Percentiles rank a stretch among this genome's conserved stretches.
Evolutionary conservation across 1,140 invertebrate genomes (phyloP).

Genomic region (Drosophila cardini): DNA sequence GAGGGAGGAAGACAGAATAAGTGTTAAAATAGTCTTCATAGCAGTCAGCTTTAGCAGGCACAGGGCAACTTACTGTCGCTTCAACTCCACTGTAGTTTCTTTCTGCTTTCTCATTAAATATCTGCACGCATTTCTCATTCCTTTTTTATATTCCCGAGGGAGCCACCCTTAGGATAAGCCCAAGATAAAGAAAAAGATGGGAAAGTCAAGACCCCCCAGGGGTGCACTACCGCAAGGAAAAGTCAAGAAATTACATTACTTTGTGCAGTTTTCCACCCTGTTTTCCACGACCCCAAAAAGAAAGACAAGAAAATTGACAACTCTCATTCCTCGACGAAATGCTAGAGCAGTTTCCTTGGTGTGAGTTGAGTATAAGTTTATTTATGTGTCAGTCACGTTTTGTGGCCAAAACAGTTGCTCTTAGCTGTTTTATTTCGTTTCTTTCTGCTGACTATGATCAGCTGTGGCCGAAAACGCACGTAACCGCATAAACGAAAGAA

Average conservation of each 20-base stretch:
- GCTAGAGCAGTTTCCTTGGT: not conserved
- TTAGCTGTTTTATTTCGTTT: slow-evolving; percentile 1
- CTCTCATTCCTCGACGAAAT: not conserved
- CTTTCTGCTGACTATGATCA: slow-evolving; percentile 16
- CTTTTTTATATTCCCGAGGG: not conserved
- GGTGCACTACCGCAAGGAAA: not conserved
- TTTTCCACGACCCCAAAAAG: not conserved
- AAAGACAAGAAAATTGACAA: not conserved
- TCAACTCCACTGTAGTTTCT: not conserved
- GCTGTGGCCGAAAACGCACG: slow-evolving; percentile 8
- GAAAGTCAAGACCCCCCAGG: slow-evolving; percentile 2
- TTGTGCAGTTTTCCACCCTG: slow-evolving; percentile 2
- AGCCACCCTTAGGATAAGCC: not conserved
- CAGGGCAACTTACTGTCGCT: too few species aligned
- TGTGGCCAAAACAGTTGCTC: not conserved
- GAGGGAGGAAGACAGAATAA: too few species aligned
- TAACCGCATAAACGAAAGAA: not conserved
- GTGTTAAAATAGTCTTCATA: too few species aligned
- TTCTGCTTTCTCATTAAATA: slow-evolving; percentile 4
- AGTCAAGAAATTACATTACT: slow-evolving; percentile 8
- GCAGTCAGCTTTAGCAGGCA: too few species aligned
- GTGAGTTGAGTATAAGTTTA: not conserved
- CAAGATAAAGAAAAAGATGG: not conserved
- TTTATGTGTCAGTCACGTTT: slow-evolving; percentile 10
- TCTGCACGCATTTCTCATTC: slow-evolving; percentile 13